Evolutionary conservation across 2,888 invertebrate genomes (phyloP).

Genomic region (Coenonympha arcania): DNA sequence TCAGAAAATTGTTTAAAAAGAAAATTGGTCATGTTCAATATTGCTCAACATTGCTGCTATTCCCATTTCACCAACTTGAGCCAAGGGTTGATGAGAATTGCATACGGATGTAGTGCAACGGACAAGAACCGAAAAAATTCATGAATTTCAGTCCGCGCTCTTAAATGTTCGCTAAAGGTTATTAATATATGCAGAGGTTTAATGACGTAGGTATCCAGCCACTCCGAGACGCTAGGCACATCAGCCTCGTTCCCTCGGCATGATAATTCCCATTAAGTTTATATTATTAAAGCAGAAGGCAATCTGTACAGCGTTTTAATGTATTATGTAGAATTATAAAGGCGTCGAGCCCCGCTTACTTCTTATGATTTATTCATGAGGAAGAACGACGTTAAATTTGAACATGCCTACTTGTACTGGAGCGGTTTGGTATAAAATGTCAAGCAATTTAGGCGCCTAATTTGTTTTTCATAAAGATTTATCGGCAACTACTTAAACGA

Average conservation of each 20-base stretch:
- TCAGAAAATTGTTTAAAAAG: no score
- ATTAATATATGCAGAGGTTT: background rate
- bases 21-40: no score
- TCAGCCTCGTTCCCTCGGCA: constrained; percentile 34
- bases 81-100: no score
- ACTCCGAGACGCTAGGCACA: background rate
- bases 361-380: constrained; percentile 75
- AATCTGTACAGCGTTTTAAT: constrained; percentile 72
- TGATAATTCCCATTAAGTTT: constrained; percentile 65
- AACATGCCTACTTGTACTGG: constrained; percentile 57
- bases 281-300: constrained; percentile 68
- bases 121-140: no score
- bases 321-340: constrained; percentile 74
- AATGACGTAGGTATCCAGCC: background rate
- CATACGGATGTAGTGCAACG: no score
- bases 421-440: constrained; percentile 54
- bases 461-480: constrained; percentile 53
- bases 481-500: constrained; percentile 35
- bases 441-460: constrained; percentile 59
- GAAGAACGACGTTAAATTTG: constrained; percentile 64
- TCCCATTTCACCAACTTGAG: no score
- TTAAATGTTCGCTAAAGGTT: no score
- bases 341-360: constrained; percentile 64
- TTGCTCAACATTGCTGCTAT: no score
- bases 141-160: no score